Conservation (phyloP, 2,113 vertebrate genomes). For the Nyctibius bracteatus region DNA sequence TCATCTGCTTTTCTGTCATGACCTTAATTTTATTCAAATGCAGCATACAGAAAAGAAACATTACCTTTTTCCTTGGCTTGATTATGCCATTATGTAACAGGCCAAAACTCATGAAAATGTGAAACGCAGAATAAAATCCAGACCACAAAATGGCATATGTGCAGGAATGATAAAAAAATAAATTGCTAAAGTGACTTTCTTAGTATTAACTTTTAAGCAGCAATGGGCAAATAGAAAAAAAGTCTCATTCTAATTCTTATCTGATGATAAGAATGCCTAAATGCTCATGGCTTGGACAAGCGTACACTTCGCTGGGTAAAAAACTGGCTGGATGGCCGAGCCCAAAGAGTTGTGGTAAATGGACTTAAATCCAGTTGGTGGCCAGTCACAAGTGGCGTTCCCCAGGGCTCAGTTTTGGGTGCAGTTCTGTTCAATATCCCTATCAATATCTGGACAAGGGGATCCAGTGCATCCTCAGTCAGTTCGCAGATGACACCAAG, state of each 20-base stretch:
- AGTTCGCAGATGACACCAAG: no score
- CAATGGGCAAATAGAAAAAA: background rate
- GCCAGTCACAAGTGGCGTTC: no score
- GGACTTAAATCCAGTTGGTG: no score
- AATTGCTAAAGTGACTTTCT: background rate
- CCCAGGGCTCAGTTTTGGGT: no score
- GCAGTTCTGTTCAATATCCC: no score
- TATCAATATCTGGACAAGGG: no score
- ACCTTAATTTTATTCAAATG: constrained; percentile 2
- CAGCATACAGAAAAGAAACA: background rate
- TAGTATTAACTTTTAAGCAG: background rate
- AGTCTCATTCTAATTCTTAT: background rate
- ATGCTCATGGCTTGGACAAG: no score
- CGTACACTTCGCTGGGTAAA: no score
- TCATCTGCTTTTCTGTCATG: constrained; percentile 3
- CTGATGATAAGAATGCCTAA: background rate
- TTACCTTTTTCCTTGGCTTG: constrained; percentile 7
- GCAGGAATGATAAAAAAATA: background rate
- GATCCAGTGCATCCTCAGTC: no score
- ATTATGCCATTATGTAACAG: constrained; percentile 59
- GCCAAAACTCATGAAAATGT: constrained; percentile 39
- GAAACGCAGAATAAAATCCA: constrained; percentile 1
- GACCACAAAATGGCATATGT: background rate
- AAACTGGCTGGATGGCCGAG: no score
- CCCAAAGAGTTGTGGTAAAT: no score